Conservation (phyloP, 1,140 invertebrate genomes). For the Microvelia longipes region DNA sequence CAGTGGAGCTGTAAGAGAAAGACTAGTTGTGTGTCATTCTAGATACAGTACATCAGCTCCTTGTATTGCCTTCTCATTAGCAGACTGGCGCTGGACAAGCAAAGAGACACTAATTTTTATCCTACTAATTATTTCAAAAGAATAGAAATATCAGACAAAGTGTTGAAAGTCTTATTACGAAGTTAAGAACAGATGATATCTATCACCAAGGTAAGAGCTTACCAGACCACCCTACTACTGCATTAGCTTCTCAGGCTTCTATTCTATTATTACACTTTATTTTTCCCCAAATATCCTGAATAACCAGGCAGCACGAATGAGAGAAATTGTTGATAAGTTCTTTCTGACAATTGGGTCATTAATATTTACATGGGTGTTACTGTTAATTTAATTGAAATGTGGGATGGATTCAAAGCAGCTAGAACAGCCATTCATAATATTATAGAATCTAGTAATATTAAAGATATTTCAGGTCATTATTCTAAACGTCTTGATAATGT, state of each 20-base stretch:
- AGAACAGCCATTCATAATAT: constrained; percentile 72
- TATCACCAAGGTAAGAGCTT: constrained; percentile 84
- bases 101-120: constrained; percentile 66
- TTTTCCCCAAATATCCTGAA: constrained; percentile 74
- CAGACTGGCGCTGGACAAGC: constrained; percentile 53
- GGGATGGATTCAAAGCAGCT: constrained; percentile 88
- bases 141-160: constrained; percentile 45
- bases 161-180: constrained; percentile 71
- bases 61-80: constrained; percentile 82
- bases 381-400: constrained; percentile 81
- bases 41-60: constrained; percentile 74
- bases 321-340: constrained; percentile 95
- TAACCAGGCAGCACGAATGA: constrained; percentile 77
- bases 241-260: constrained; percentile 73
- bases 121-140: constrained; percentile 76
- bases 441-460: constrained; percentile 49
- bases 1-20: constrained; percentile 72
- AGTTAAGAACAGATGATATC: constrained; percentile 83
- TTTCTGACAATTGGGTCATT: constrained; percentile 94
- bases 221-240: constrained; percentile 83
- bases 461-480: constrained; percentile 8
- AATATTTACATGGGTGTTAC: constrained; percentile 86
- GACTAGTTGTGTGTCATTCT: constrained; percentile 86
- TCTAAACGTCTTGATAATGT: too few relatives aligned
- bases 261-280: constrained; percentile 86